phyloP scores from a whole-genome alignment of 2,888 invertebrate species.

The Zygogramma bicolorata region DNA sequence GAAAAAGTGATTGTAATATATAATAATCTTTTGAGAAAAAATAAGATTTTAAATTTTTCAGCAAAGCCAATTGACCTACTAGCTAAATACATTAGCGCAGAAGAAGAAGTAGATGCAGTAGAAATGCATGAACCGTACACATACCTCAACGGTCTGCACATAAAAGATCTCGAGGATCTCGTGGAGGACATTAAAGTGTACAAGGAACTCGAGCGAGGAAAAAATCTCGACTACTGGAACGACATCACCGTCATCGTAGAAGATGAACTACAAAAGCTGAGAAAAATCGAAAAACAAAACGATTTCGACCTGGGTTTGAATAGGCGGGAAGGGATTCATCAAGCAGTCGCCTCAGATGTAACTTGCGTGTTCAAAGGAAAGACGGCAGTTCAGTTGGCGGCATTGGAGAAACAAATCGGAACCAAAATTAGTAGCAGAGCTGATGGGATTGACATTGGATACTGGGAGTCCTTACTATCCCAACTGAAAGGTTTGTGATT shows the following conservation, averaged over 20 bases:
- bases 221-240: constrained; percentile 93
- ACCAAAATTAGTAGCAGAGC: constrained; percentile 84
- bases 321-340: constrained; percentile 79
- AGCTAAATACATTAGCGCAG: constrained; percentile 94
- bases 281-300: constrained; percentile 77
- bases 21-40: no score
- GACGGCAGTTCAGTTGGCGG: constrained; percentile 86
- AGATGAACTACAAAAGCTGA: constrained; percentile 90
- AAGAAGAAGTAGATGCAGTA: constrained; percentile 88
- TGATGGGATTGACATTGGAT: constrained; percentile 95
- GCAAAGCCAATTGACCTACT: constrained; percentile 98
- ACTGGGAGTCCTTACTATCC: constrained; percentile 97
- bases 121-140: constrained; percentile 99
- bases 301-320: constrained; percentile 72
- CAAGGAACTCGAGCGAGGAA: constrained; percentile 90
- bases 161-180: constrained; percentile 94
- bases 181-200: constrained; percentile 97
- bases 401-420: constrained; percentile 87
- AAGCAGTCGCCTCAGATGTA: constrained; percentile 91
- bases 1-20: no score
- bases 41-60: not conserved
- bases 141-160: constrained; percentile 90
- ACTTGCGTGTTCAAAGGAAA: constrained; percentile 93
- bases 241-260: constrained; percentile 95
- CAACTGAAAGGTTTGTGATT: constrained; percentile 76